Evolutionary conservation across 64 coral and sea anemone genomes (phyloP).

Genomic region (Actinia equina): DNA sequence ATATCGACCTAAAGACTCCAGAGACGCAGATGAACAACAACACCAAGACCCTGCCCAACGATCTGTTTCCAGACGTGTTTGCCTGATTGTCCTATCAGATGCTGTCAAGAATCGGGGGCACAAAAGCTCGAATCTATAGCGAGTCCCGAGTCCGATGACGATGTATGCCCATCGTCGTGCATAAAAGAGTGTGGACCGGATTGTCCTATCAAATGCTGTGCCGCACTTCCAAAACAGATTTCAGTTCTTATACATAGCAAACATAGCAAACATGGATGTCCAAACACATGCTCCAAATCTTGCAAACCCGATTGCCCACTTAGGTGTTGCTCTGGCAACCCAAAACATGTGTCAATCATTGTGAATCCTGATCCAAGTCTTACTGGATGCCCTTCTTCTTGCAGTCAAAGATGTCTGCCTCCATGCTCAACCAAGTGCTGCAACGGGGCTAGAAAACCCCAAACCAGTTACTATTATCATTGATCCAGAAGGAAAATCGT

Average conservation of each 20-base stretch:
- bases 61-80: conserved; percentile 2
- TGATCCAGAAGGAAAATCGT: conserved; percentile 3
- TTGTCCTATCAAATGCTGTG: conserved; percentile 29
- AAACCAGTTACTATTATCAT: conserved; percentile 22
- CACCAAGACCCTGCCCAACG: background rate
- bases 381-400: background rate
- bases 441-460: background rate
- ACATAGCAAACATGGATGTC: conserved; percentile 9
- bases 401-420: conserved; percentile 11
- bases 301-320: conserved; percentile 55
- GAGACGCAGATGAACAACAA: background rate
- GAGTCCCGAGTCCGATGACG: background rate
- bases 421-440: conserved; percentile 20
- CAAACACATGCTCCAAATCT: conserved; percentile 13
- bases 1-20: background rate
- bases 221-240: conserved; percentile 4
- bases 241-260: conserved; percentile 4
- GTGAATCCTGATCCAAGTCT: conserved; percentile 7
- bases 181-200: conserved; percentile 18
- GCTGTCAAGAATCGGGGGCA: background rate
- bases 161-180: conserved; percentile 2
- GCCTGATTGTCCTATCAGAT: conserved; percentile 26
- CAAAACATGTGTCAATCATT: conserved; percentile 25
- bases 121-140: background rate
- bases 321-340: conserved; percentile 20